These are phyloP conservation scores for Falco punctatus DNA, from an alignment of 2,113 vertebrate genomes.

Conservation along the genomic window DNA sequence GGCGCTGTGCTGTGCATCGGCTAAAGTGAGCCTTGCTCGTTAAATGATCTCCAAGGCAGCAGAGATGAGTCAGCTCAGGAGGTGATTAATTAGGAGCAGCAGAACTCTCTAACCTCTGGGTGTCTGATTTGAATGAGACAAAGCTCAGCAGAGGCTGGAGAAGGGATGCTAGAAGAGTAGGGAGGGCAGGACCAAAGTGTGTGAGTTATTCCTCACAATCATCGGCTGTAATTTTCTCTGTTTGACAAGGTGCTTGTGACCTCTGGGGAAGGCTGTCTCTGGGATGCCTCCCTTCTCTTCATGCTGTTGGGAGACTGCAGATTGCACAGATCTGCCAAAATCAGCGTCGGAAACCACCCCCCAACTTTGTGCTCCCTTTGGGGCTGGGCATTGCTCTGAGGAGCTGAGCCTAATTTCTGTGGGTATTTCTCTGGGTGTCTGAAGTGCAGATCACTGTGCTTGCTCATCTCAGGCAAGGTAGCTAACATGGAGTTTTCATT, in stretches of 20 bases:
- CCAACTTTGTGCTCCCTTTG: not conserved
- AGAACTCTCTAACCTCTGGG: not conserved
- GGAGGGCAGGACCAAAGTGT: accelerated
- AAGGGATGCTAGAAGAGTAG: not conserved
- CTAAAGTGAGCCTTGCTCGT: accelerated
- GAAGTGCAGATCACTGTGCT: not conserved
- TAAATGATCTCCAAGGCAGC: not conserved
- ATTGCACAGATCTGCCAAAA: not conserved
- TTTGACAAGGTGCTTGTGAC: not conserved
- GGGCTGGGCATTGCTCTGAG: not conserved
- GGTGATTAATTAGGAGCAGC: not conserved
- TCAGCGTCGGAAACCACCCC: not conserved
- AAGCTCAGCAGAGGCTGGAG: not conserved
- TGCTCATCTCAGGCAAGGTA: not conserved
- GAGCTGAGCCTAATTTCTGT: not conserved
- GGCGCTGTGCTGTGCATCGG: not conserved
- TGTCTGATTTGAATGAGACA: not conserved
- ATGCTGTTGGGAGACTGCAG: accelerated
- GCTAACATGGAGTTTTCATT: not conserved
- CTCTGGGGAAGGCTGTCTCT: not conserved
- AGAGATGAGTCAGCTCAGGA: not conserved
- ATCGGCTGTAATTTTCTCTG: not conserved
- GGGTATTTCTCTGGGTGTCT: not conserved
- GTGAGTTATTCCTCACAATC: not conserved
- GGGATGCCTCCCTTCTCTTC: not conserved